A percentile compares a stretch with the other conserved stretches of the same genome.
Evolutionary conservation across 2,113 vertebrate species (phyloP).

Genomic region (Channa maculata): DNA sequence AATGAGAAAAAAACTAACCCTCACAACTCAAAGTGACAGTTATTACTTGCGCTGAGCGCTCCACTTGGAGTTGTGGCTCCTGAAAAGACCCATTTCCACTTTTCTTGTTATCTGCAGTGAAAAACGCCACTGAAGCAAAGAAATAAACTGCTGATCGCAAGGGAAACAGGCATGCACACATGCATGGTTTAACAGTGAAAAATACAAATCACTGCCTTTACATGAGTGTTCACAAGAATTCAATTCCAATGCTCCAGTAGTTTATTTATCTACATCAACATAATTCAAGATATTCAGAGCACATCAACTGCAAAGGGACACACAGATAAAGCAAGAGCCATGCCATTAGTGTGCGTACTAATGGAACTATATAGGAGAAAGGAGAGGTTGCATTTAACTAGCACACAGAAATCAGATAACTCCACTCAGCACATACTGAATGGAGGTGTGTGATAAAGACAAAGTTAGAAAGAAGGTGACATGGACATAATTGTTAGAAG

Average conservation of each 20-base stretch:
- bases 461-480: neutral
- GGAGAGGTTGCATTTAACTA: slow-evolving; percentile 65
- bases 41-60: slow-evolving; percentile 44
- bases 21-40: slow-evolving; percentile 42
- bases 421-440: slow-evolving; percentile 70
- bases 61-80: neutral
- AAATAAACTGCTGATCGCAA: slow-evolving; percentile 57
- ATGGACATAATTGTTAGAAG: slow-evolving; percentile 21
- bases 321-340: slow-evolving; percentile 3
- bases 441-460: slow-evolving; percentile 19
- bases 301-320: slow-evolving; percentile 10
- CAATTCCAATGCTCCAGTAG: slow-evolving; percentile 23
- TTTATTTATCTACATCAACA: slow-evolving; percentile 28
- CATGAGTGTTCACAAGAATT: slow-evolving; percentile 38
- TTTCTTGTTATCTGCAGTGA: slow-evolving; percentile 53
- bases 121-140: slow-evolving; percentile 57
- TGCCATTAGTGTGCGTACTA: slow-evolving; percentile 48
- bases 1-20: slow-evolving; percentile 22
- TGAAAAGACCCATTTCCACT: slow-evolving; percentile 48
- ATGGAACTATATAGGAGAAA: slow-evolving; percentile 39
- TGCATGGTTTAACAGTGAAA: slow-evolving; percentile 31
- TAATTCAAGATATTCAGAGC: neutral
- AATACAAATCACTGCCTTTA: slow-evolving; percentile 51
- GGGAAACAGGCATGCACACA: slow-evolving; percentile 17
- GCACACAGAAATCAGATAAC: slow-evolving; percentile 72